phyloP scores from a whole-genome alignment of 2,797 vertebrate species.

The Leptoclinus maculatus region DNA sequence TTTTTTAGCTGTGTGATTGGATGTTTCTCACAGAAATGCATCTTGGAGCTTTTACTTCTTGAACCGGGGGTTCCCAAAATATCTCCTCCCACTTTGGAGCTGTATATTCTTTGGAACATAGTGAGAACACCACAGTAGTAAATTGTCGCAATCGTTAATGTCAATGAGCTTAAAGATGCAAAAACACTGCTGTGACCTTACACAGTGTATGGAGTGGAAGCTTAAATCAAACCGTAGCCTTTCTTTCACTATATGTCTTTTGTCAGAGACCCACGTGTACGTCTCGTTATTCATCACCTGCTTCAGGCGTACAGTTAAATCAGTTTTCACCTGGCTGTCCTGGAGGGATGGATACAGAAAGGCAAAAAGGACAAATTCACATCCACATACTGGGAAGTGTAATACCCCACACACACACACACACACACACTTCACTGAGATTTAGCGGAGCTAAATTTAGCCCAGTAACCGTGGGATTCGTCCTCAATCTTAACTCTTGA shows the following conservation, averaged over 20 bases:
- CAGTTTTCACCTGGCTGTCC: slow-evolving; percentile 61
- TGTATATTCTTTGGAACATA: background rate
- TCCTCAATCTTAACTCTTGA: slow-evolving; percentile 78
- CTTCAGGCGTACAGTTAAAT: slow-evolving; percentile 43
- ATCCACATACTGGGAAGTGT: slow-evolving; percentile 45
- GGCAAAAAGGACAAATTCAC: slow-evolving; percentile 72
- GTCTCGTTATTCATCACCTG: slow-evolving; percentile 40
- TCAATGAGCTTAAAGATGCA: slow-evolving; percentile 12
- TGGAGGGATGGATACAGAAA: slow-evolving; percentile 61
- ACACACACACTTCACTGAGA: slow-evolving; percentile 44
- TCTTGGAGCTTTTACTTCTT: background rate
- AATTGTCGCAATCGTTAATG: background rate
- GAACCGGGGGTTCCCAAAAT: background rate
- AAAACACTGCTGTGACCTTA: slow-evolving; percentile 13
- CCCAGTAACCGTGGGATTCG: slow-evolving; percentile 74
- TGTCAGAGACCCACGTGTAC: slow-evolving; percentile 15
- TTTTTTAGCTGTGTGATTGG: background rate
- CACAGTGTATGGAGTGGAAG: background rate
- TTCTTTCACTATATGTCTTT: slow-evolving; percentile 11
- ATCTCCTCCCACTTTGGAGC: background rate
- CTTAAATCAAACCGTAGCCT: background rate
- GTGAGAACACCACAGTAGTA: background rate
- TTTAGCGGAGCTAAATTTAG: slow-evolving; percentile 75
- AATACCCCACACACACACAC: slow-evolving; percentile 13
- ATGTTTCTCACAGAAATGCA: background rate